Evolutionary conservation across 2,113 vertebrate genomes (phyloP), one percentile per base, ranked within the genome.

Genomic region (Psittacara wagleri): DNA sequence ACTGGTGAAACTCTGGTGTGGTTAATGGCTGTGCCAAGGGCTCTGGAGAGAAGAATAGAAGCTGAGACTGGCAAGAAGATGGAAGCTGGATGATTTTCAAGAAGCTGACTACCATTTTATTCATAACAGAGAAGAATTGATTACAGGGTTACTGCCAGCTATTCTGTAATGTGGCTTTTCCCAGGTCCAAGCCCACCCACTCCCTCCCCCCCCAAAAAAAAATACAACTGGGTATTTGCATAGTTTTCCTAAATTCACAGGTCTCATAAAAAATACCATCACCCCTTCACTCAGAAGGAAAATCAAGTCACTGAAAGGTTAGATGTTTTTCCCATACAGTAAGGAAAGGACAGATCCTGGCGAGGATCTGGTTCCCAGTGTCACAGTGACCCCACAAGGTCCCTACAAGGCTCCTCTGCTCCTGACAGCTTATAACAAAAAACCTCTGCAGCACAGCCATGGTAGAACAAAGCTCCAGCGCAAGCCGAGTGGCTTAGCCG

Each of bases 71-170:
- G 90, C 92, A 95, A 90, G 93, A 94, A 97, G 93, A 94, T 33
- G 17, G 86, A 96, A 96, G 95, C 88, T 97, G 93, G 94, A 94
- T 88, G 49, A 69, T 77, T 92, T 83, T 95, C 95, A 96, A 96
- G 89, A 90, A 72, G 88, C 88, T 93, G 83, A 92, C 90, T 96
- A 78, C 80, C 0, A 4, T 83, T 96, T 90, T 92, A 91, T 81
- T 86, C 61, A 33, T 70, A 87, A 90, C 41, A 93, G 76, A 57
- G 87, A 57, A 91, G 81, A 86, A 94, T 1, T 92, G 95, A 91
- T 88, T 90, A 81, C 57, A 81, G 44, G 92, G 54, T 44, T 85
- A 91, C 87, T 39, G 37, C 23, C 17, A 88, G 37, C 33, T 76
- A 35, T n/a, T 59, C 57, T 35, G 20, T 23, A n/a, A 59, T 29